These are phyloP conservation scores for Bimastos eiseni DNA, from an alignment of 2,888 invertebrate genomes.

Conservation along the genomic window DNA sequence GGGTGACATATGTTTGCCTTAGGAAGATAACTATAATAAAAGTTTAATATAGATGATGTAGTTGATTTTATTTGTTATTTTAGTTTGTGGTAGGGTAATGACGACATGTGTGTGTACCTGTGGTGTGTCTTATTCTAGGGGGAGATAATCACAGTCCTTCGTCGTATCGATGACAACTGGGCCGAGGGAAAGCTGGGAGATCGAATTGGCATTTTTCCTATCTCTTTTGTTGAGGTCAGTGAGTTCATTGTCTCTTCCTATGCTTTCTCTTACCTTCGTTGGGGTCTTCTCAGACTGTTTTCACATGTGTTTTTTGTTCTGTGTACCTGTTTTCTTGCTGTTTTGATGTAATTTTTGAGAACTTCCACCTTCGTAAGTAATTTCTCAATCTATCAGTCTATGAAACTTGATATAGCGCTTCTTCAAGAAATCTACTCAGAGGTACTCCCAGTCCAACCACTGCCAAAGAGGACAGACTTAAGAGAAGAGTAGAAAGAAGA, in stretches of 20 bases:
- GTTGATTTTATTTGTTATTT: slow-evolving; percentile 5
- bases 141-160: slow-evolving; percentile 83
- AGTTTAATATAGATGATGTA: neutral
- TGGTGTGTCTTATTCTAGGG: slow-evolving; percentile 63
- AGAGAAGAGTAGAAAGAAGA: too few species aligned
- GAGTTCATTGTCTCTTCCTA: neutral
- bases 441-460: too few species aligned
- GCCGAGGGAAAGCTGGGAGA: slow-evolving; percentile 85
- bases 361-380: neutral
- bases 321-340: neutral
- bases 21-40: neutral
- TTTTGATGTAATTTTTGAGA: neutral
- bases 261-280: neutral
- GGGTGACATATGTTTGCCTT: too few species aligned
- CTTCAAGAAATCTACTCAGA: too few species aligned
- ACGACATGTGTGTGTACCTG: neutral
- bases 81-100: neutral
- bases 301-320: neutral
- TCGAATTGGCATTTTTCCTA: slow-evolving; percentile 89
- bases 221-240: slow-evolving; percentile 83
- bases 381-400: neutral
- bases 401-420: too few species aligned
- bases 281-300: neutral
- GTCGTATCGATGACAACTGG: slow-evolving; percentile 92
- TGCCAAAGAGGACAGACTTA: too few species aligned